Percentiles rank a stretch among this genome's conserved stretches.
Evolutionary conservation across 2,888 invertebrate species (phyloP).

Genomic region (Chalcosyrphus nemorum): DNA sequence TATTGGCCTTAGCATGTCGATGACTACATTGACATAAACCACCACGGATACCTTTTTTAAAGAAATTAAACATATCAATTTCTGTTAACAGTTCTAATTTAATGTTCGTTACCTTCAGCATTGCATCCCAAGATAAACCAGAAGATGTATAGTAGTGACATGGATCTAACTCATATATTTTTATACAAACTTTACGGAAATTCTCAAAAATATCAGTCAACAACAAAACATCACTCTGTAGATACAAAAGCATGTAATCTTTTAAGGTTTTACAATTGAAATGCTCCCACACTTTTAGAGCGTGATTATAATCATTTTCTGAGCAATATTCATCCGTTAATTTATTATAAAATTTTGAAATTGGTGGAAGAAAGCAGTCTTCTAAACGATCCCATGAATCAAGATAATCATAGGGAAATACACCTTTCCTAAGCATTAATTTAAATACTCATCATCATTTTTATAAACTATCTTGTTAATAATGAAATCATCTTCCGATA

Average conservation of each 20-base stretch:
- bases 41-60: slow-evolving; percentile 69
- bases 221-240: slow-evolving; percentile 76
- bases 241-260: slow-evolving; percentile 76
- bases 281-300: slow-evolving; percentile 76
- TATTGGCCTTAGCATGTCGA: slow-evolving; percentile 47
- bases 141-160: slow-evolving; percentile 77
- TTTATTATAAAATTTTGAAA: no score
- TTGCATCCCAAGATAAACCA: slow-evolving; percentile 76
- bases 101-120: slow-evolving; percentile 77
- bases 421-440: no score
- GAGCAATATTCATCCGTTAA: slow-evolving; percentile 70
- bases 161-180: slow-evolving; percentile 75
- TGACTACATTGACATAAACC: slow-evolving; percentile 52
- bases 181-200: slow-evolving; percentile 73
- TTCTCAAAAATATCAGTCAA: slow-evolving; percentile 77
- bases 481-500: no score
- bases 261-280: slow-evolving; percentile 76
- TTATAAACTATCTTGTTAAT: no score
- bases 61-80: slow-evolving; percentile 76
- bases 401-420: no score
- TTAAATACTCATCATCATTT: neutral
- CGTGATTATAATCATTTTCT: slow-evolving; percentile 76
- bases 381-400: no score
- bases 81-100: slow-evolving; percentile 76
- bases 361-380: no score